Evolutionary conservation across 2,888 invertebrate genomes (phyloP).

Genomic region (Penaeus monodon): DNA sequence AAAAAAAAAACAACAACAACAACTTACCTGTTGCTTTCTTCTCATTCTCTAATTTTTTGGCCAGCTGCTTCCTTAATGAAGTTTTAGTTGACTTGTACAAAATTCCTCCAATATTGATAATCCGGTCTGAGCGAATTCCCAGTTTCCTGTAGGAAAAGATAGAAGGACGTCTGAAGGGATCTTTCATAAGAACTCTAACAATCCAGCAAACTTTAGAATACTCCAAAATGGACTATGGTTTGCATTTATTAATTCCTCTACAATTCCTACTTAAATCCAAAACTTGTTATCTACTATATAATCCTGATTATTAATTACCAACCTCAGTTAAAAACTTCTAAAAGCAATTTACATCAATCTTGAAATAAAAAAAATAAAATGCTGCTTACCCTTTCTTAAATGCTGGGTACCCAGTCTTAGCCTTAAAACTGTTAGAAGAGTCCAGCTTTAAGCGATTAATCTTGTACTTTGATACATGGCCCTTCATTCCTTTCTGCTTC

Average conservation of each 20-base stretch:
- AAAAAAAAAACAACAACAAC: neutral
- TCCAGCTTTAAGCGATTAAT: slow-evolving; percentile 8
- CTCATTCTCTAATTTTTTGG: slow-evolving; percentile 6
- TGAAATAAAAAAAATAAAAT: too few species aligned
- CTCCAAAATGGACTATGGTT: too few species aligned
- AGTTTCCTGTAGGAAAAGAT: slow-evolving; percentile 4
- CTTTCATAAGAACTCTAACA: neutral
- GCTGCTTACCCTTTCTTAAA: too few species aligned
- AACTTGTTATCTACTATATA: too few species aligned
- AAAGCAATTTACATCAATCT: too few species aligned
- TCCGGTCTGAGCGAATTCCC: slow-evolving; percentile 30
- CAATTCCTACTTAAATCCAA: too few species aligned
- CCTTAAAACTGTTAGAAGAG: neutral
- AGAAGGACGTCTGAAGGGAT: neutral
- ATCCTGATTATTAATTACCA: too few species aligned
- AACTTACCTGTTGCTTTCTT: neutral
- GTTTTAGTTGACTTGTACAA: slow-evolving; percentile 62
- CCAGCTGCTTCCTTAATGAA: slow-evolving; percentile 54
- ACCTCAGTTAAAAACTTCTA: too few species aligned
- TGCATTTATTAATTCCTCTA: too few species aligned
- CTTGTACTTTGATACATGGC: neutral
- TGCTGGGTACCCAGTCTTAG: too few species aligned
- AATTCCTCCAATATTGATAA: slow-evolving; percentile 61
- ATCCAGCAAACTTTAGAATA: neutral
- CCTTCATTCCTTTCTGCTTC: neutral